phyloP scores from a whole-genome alignment of 2,888 invertebrate genomes.

The Ptychoptera contaminata region DNA sequence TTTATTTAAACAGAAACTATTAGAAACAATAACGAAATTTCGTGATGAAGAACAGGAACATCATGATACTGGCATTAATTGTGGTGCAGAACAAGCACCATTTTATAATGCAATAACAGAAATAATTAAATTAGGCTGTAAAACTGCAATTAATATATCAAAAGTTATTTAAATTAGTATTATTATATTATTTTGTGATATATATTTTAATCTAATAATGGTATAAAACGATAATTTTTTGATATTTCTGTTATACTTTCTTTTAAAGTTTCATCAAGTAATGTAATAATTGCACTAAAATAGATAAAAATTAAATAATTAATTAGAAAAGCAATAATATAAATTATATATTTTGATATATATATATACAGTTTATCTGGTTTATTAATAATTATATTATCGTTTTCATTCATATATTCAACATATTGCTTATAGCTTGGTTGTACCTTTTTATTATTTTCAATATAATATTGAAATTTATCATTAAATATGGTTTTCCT shows the following conservation, averaged over 20 bases:
- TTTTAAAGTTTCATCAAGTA: background rate
- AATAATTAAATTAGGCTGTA: slow-evolving; percentile 83
- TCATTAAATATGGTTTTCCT: background rate
- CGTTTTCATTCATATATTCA: no score
- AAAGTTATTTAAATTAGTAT: slow-evolving; percentile 51
- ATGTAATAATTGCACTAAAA: background rate
- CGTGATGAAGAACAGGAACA: slow-evolving; percentile 97
- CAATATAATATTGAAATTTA: background rate
- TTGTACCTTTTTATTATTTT: no score
- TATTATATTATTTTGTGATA: no score
- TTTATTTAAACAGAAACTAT: slow-evolving; percentile 42
- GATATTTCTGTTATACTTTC: background rate
- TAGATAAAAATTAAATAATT: no score
- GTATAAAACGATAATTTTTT: background rate
- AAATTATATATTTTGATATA: no score
- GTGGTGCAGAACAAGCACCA: slow-evolving; percentile 91
- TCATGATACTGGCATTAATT: slow-evolving; percentile 82
- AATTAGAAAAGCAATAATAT: no score
- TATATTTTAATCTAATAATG: background rate
- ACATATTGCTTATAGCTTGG: no score
- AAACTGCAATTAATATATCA: slow-evolving; percentile 83
- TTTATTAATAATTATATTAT: no score
- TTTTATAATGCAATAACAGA: slow-evolving; percentile 72
- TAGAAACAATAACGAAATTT: slow-evolving; percentile 75
- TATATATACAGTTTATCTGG: no score